These are phyloP conservation scores for Eueides isabella DNA, from an alignment of 1,140 invertebrate species.

Conservation along the genomic window DNA sequence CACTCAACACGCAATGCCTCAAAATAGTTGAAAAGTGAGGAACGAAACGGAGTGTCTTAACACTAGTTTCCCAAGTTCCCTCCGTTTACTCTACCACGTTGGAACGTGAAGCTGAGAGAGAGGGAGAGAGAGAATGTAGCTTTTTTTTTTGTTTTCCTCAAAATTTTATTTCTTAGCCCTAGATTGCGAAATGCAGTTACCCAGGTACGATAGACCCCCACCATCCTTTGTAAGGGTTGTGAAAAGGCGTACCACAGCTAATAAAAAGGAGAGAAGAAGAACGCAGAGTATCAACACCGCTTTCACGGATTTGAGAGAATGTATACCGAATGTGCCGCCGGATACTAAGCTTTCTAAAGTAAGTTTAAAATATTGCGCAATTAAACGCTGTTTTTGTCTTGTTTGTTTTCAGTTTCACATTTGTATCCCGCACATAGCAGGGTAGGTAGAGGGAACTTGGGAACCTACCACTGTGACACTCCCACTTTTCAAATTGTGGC, in stretches of 20 bases:
- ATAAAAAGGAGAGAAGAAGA: conserved; percentile 95
- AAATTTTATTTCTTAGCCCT: conserved; percentile 43
- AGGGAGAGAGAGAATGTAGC: no score
- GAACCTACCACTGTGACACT: no score
- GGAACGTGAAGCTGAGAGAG: no score
- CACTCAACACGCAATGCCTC: no score
- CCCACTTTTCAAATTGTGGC: not conserved
- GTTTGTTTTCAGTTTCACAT: not conserved
- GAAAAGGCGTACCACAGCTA: conserved; percentile 91
- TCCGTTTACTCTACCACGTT: no score
- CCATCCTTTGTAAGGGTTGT: conserved; percentile 84
- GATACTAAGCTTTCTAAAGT: conserved; percentile 97
- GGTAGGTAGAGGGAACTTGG: no score
- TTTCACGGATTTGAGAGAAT: conserved; percentile 94
- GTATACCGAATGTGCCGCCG: conserved; percentile 97
- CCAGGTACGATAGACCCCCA: conserved; percentile 64
- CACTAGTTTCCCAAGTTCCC: no score
- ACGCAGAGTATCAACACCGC: conserved; percentile 98
- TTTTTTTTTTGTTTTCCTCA: no score
- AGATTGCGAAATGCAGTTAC: conserved; percentile 70
- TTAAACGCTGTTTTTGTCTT: not conserved
- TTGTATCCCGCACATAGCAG: not conserved
- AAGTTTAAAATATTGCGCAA: conserved; percentile 34
- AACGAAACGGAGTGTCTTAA: no score
- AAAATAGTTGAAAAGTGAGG: no score